A percentile compares a stretch with the other conserved stretches of the same genome.
These are phyloP conservation scores for Varanus salvator DNA, from an alignment of 2,113 vertebrate species.

Conservation along the genomic window DNA sequence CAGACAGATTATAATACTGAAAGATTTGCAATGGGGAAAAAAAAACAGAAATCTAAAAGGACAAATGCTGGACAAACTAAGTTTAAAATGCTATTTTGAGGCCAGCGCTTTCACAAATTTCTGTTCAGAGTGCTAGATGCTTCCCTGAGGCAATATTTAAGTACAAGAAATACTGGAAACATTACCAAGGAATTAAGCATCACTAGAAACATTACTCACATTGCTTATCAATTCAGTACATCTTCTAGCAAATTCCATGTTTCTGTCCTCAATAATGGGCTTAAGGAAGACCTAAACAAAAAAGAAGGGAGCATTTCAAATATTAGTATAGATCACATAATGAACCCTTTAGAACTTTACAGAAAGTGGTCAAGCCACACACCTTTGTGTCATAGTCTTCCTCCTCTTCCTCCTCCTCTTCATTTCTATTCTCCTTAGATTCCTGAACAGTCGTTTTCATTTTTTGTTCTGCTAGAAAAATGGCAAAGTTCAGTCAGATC, in stretches of 20 bases:
- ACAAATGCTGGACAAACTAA: constrained; percentile 31
- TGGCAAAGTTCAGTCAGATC: not conserved
- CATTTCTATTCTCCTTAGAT: constrained; percentile 62
- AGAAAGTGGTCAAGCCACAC: constrained; percentile 40
- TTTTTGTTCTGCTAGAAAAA: constrained; percentile 33
- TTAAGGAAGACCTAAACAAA: constrained; percentile 73
- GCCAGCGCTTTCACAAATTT: not conserved
- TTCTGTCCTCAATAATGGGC: constrained; percentile 80
- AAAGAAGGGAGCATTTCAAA: constrained; percentile 9
- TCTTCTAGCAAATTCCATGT: constrained; percentile 83
- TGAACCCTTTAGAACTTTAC: constrained; percentile 11
- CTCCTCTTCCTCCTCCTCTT: constrained; percentile 53
- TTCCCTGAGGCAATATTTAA: not conserved
- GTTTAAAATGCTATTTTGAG: constrained; percentile 39
- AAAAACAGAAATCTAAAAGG: constrained; percentile 30
- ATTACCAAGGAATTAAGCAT: too few species aligned
- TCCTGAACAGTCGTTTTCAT: constrained; percentile 74
- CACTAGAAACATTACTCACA: constrained; percentile 76
- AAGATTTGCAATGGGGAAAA: constrained; percentile 16
- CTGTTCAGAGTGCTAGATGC: not conserved
- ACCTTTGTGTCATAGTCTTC: constrained; percentile 65
- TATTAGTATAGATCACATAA: constrained; percentile 21
- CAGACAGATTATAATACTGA: constrained; percentile 39
- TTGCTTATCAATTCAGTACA: constrained; percentile 88
- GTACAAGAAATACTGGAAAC: not conserved